phyloP scores from a whole-genome alignment of 1,140 invertebrate species.

The Pseudomyrmex sp. region DNA sequence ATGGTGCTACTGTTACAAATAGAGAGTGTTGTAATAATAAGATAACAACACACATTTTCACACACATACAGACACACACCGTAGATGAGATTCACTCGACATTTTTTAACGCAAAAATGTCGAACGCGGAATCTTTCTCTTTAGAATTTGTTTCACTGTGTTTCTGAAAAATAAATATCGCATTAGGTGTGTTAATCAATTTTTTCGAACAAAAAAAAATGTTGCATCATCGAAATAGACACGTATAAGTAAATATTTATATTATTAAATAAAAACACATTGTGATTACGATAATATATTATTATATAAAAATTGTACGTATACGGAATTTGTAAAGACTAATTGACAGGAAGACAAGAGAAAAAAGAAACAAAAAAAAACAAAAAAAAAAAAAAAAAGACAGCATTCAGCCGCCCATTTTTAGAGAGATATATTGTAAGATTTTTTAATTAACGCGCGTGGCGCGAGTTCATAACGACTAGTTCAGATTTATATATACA shows the following conservation, averaged over 20 bases:
- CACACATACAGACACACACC: background rate
- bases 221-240: slow-evolving; percentile 72
- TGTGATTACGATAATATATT: slow-evolving; percentile 67
- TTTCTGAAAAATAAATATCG: background rate
- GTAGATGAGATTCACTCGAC: slow-evolving; percentile 57
- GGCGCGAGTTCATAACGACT: slow-evolving; percentile 14
- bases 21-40: slow-evolving; percentile 64
- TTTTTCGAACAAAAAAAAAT: slow-evolving; percentile 44
- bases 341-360: slow-evolving; percentile 35
- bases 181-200: background rate
- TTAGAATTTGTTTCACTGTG: slow-evolving; percentile 41
- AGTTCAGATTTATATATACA: slow-evolving; percentile 37
- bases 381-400: slow-evolving; percentile 7
- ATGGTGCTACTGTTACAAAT: slow-evolving; percentile 76
- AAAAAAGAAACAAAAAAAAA: slow-evolving; percentile 12
- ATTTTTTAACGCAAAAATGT: slow-evolving; percentile 61
- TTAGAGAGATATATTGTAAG: slow-evolving; percentile 48
- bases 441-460: slow-evolving; percentile 6
- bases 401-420: slow-evolving; percentile 38
- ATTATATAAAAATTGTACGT: slow-evolving; percentile 64
- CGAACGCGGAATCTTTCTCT: slow-evolving; percentile 47
- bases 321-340: slow-evolving; percentile 71
- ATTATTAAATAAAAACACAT: slow-evolving; percentile 41
- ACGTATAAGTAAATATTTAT: slow-evolving; percentile 72
- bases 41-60: slow-evolving; percentile 18